Evolutionary conservation across 2,113 vertebrate species (phyloP), one percentile per base, ranked within the genome.

Genomic region (Brachyhypopomus gauderio): DNA sequence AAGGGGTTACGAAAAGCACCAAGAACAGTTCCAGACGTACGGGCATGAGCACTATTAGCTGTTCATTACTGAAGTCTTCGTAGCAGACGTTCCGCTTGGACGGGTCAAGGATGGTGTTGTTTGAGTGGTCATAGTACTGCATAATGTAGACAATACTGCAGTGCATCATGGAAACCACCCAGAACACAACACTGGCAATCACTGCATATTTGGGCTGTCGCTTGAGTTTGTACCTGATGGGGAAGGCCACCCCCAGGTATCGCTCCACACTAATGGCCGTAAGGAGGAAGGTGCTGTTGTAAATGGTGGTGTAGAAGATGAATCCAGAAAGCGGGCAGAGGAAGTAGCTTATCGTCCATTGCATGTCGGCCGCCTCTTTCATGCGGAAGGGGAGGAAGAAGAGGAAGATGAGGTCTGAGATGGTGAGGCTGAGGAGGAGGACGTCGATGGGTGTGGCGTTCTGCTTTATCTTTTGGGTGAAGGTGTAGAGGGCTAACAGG

Each of bases 221-320:
- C 36, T 84, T 84, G 3, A 91, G 83, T 56, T 92, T 93, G 89
- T 92, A 92, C 34, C 63, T 87, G 83, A 94, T 91, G 0, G 94
- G 93, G 59, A 89, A 94, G 0, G 92, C 93, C 12, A 94, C 93
- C 0, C 94, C 91, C 9, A 94, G 84, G 58, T 94, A 95, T 17
- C 94, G 89, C 81, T 95, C 93, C 0, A 94, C 83, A 9, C 94
- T 94, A 76, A 95, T 90, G 0, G 89, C 93, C 0, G 91, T 93
- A 79, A 95, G 85, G 45, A 94, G 92, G 62, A 93, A 89, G 1
- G 90, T 93, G 89, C 93, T 95, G 86, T 93, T 89, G 79, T 95
- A 95, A 83, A 95, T 93, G 86, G 90, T 92, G 81, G 92, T 90
- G 88, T 91, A 95, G 85, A 93, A 95, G 81, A 89, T 83, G 14